Conservation (phyloP, 1,140 invertebrate species). For the Colletes gigas region DNA sequence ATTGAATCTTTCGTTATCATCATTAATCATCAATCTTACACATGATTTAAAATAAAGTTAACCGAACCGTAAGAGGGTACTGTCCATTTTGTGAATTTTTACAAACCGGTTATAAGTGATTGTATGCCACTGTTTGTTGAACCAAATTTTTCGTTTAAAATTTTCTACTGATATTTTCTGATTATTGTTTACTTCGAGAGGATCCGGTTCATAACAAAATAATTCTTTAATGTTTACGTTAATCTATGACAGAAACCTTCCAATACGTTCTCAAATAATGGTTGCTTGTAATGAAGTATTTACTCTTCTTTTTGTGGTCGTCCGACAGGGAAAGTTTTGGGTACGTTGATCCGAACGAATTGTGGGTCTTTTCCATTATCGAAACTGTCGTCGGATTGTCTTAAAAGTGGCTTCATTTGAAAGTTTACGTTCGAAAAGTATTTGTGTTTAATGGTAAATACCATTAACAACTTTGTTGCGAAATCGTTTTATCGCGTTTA, state of each 20-base stretch:
- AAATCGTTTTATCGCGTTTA: constrained; percentile 14
- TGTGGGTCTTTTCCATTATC: too few species aligned
- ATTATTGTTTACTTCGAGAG: background rate
- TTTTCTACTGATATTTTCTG: background rate
- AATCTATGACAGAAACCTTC: background rate
- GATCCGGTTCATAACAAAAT: background rate
- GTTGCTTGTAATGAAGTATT: too few species aligned
- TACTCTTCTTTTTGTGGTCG: background rate
- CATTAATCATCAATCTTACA: background rate
- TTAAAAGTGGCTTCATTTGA: background rate
- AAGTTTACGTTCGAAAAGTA: background rate
- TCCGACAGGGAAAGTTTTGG: background rate
- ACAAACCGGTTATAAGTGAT: too few species aligned
- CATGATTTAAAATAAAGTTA: background rate
- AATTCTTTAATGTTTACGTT: background rate
- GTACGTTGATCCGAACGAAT: background rate
- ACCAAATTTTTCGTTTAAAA: background rate
- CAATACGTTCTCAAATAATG: background rate
- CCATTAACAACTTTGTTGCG: too few species aligned
- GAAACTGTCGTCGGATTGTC: background rate
- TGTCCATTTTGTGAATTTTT: too few species aligned
- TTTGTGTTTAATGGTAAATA: background rate
- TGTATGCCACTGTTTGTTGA: background rate
- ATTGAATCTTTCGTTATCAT: background rate
- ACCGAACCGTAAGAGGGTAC: too few species aligned